Evolutionary conservation across 2,888 invertebrate genomes (phyloP).

Genomic region (Dicranocentrus wangi): DNA sequence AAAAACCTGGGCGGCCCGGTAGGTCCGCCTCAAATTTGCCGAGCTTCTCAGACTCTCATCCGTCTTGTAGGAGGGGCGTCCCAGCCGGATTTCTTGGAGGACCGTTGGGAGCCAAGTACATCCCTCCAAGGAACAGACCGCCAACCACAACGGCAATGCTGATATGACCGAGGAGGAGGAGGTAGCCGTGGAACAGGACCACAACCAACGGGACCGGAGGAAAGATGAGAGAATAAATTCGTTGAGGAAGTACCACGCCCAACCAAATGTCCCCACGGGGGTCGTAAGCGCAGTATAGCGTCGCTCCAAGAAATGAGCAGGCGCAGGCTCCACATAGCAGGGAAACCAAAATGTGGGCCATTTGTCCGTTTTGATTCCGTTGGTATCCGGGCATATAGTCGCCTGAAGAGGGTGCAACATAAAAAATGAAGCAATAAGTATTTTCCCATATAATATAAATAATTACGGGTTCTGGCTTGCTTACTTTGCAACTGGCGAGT

Average conservation of each 20-base stretch:
- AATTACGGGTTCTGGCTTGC: no score
- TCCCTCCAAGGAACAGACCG: background rate
- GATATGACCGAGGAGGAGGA: background rate
- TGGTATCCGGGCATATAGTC: no score
- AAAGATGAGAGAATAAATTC: background rate
- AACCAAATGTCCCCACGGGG: background rate
- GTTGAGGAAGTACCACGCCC: background rate
- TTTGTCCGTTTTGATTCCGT: no score
- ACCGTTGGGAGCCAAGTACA: background rate
- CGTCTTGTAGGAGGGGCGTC: background rate
- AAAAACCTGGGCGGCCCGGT: background rate
- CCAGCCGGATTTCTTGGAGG: background rate
- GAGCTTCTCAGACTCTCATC: background rate
- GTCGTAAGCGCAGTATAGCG: background rate
- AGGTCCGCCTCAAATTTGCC: background rate
- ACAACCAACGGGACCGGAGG: background rate
- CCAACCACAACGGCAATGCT: background rate
- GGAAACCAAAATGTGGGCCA: no score
- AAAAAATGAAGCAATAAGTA: no score
- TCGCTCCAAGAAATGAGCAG: background rate
- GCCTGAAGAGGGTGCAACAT: no score
- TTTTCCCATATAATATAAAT: no score
- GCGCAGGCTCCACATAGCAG: background rate
- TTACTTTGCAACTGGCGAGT: no score
- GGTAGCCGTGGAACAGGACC: background rate